Conservation (phyloP, 1,140 invertebrate genomes). For the Conopomorpha cramerella region DNA sequence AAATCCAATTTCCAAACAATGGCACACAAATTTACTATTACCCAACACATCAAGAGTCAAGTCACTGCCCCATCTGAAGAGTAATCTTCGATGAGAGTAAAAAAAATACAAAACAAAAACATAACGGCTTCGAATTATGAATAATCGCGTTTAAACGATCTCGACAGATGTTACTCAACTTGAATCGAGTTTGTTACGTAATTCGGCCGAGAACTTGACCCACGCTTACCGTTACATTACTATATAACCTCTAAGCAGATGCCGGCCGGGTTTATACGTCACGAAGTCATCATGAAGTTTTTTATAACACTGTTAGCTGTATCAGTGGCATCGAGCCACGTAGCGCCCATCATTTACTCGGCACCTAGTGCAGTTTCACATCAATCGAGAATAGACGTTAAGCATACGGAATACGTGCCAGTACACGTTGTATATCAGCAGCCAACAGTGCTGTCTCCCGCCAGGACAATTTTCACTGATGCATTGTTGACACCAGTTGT, state of each 20-base stretch:
- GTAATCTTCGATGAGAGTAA: too few species aligned
- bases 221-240: conserved; percentile 31
- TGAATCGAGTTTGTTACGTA: conserved; percentile 9
- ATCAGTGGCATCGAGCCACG: conserved; percentile 13
- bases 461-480: conserved; percentile 9
- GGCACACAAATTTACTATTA: too few species aligned
- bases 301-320: conserved; percentile 14
- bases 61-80: not conserved
- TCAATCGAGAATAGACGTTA: conserved; percentile 38
- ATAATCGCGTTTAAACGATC: conserved; percentile 8
- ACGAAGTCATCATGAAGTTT: conserved; percentile 22
- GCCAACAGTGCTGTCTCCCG: conserved; percentile 13
- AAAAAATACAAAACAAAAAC: too few species aligned
- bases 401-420: conserved; percentile 18
- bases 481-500: conserved; percentile 16
- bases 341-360: conserved; percentile 28
- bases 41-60: not conserved
- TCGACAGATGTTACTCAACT: conserved; percentile 32
- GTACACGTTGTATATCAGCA: conserved; percentile 26
- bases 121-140: conserved; percentile 4
- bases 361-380: conserved; percentile 37
- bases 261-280: not conserved
- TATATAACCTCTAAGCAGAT: conserved; percentile 26
- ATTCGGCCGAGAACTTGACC: conserved; percentile 42
- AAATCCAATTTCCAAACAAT: too few species aligned